Percentiles rank a stretch among this genome's conserved stretches.
Conservation (phyloP, 2,113 vertebrate species). For the Nothobranchius furzeri region DNA sequence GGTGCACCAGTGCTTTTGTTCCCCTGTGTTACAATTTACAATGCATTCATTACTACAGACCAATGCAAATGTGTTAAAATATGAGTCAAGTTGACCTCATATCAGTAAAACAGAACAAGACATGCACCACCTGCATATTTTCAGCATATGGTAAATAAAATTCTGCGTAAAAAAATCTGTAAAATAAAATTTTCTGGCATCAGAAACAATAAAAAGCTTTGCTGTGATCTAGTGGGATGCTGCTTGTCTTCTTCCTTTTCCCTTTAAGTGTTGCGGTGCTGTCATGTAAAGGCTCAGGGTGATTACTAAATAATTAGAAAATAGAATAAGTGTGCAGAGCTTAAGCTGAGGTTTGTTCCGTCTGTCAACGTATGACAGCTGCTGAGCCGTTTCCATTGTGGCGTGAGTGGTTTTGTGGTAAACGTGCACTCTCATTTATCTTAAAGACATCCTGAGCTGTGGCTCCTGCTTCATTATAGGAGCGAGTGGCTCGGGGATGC, state of each 20-base stretch:
- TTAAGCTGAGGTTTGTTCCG: slow-evolving; percentile 74
- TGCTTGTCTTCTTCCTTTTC: slow-evolving; percentile 31
- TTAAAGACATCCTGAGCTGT: slow-evolving; percentile 75
- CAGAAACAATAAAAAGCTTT: too few species aligned
- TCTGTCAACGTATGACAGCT: slow-evolving; percentile 79
- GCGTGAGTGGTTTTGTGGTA: slow-evolving; percentile 77
- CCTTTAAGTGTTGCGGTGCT: slow-evolving; percentile 61
- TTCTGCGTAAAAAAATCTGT: too few species aligned
- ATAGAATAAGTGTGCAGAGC: slow-evolving; percentile 73
- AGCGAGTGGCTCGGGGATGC: slow-evolving; percentile 63
- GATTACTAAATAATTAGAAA: slow-evolving; percentile 82
- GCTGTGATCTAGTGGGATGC: slow-evolving; percentile 4
- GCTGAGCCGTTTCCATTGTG: slow-evolving; percentile 79
- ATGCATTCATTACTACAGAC: too few species aligned
- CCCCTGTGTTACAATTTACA: too few species aligned
- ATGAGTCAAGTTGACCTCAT: too few species aligned
- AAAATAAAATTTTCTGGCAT: too few species aligned
- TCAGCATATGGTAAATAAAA: not conserved
- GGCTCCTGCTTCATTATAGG: slow-evolving; percentile 73
- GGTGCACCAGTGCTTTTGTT: too few species aligned
- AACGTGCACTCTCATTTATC: slow-evolving; percentile 75
- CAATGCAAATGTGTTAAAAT: too few species aligned
- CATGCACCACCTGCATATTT: not conserved
- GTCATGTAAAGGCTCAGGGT: slow-evolving; percentile 75
- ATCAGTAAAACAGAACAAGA: not conserved